A percentile compares a stretch with the other conserved stretches of the same genome.
These are phyloP conservation scores for Drosophila subsilvestris DNA, from an alignment of 2,888 invertebrate species.

Conservation along the genomic window DNA sequence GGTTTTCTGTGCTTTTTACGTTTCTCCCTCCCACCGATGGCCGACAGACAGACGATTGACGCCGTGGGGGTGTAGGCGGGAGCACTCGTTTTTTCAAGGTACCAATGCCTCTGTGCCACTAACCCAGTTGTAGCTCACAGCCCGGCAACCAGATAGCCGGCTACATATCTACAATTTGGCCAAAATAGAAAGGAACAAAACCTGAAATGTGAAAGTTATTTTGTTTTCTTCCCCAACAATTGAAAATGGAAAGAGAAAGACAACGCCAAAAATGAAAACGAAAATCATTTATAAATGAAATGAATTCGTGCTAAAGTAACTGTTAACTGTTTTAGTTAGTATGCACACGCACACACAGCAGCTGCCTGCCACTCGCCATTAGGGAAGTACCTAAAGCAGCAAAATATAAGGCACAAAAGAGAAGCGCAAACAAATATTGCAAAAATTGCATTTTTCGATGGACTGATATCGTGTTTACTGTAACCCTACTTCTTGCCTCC, in stretches of 20 bases:
- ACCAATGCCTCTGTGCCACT: slow-evolving; percentile 32
- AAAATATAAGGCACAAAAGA: not conserved
- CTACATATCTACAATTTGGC: slow-evolving; percentile 14
- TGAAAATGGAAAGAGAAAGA: not conserved
- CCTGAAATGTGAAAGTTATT: slow-evolving; percentile 46
- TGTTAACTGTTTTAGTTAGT: not conserved
- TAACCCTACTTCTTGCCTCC: not conserved
- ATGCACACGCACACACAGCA: not conserved
- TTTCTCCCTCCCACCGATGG: not conserved
- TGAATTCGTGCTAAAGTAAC: not conserved
- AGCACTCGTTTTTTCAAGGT: slow-evolving; percentile 38
- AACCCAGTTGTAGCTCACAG: slow-evolving; percentile 37
- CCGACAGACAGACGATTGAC: slow-evolving; percentile 2
- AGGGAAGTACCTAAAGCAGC: not conserved
- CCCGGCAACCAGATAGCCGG: slow-evolving; percentile 1
- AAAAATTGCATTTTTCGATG: not conserved
- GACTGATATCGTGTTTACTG: not conserved
- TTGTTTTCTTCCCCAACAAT: not conserved
- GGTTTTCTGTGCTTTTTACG: slow-evolving; percentile 30
- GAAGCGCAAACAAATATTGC: not conserved
- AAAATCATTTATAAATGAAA: not conserved
- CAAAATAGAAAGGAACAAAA: slow-evolving; percentile 62
- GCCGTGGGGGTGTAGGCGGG: not conserved
- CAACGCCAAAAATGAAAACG: not conserved
- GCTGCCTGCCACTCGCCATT: not conserved